These are phyloP conservation scores for Acrobasis suavella DNA, from an alignment of 2,888 invertebrate species.

Conservation along the genomic window DNA sequence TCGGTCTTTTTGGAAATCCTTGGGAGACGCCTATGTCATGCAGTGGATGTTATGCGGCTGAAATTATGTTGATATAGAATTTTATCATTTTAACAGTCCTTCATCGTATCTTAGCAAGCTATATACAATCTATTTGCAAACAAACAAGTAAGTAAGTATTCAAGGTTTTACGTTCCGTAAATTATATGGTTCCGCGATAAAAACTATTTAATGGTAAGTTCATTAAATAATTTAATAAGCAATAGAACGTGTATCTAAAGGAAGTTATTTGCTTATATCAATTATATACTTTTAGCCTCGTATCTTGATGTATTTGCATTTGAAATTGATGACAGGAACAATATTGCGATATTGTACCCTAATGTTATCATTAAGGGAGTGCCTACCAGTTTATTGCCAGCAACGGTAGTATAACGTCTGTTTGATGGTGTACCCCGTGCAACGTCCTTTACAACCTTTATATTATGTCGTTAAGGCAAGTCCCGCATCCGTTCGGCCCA, in stretches of 20 bases:
- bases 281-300: too few species aligned
- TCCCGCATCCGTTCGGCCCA: too few species aligned
- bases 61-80: too few species aligned
- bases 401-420: background rate
- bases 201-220: background rate
- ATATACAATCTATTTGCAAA: background rate
- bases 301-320: background rate
- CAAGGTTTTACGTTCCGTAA: background rate
- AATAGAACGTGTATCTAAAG: too few species aligned
- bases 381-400: background rate
- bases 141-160: background rate
- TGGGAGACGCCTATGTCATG: too few species aligned
- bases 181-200: background rate
- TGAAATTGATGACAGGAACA: background rate
- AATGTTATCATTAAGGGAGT: background rate
- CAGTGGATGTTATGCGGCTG: too few species aligned
- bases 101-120: background rate
- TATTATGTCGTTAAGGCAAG: background rate
- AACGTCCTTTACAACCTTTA: background rate
- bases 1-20: too few species aligned
- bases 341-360: background rate
- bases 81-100: background rate
- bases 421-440: constrained; percentile 1
- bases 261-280: background rate
- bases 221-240: too few species aligned